These are phyloP conservation scores for Phyllotreta striolata DNA, from an alignment of 2,888 invertebrate genomes.

Conservation along the genomic window DNA sequence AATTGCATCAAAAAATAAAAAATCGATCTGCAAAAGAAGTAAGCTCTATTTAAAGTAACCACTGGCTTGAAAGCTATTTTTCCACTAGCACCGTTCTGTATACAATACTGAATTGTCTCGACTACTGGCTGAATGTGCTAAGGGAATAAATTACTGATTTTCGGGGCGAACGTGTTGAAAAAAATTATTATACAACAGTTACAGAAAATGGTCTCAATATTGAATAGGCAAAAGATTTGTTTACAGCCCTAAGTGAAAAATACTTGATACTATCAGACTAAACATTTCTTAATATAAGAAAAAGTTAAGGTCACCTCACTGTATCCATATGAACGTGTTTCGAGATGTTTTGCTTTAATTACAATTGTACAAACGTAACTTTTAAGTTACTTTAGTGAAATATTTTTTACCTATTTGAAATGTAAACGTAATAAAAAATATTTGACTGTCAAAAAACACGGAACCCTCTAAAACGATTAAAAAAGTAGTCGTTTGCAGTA, in stretches of 20 bases:
- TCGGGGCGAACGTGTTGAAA: not conserved
- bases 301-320: not conserved
- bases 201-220: slow-evolving; percentile 9
- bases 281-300: slow-evolving; percentile 23
- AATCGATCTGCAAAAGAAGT: no score
- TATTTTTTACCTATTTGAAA: slow-evolving; percentile 1
- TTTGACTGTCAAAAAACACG: no score
- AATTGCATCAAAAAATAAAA: no score
- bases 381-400: slow-evolving; percentile 5
- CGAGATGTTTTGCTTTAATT: slow-evolving; percentile 17
- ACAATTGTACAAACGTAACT: slow-evolving; percentile 3
- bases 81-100: no score
- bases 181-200: slow-evolving; percentile 3
- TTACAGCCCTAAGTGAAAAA: slow-evolving; percentile 21
- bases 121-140: no score
- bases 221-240: slow-evolving; percentile 16
- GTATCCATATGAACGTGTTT: not conserved
- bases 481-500: no score
- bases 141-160: no score
- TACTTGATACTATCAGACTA: slow-evolving; percentile 21
- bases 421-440: not conserved
- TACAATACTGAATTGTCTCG: no score
- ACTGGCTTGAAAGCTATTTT: no score
- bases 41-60: no score
- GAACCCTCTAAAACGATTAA: no score